Percentiles rank a stretch among this genome's conserved stretches.
Evolutionary conservation across 2,113 vertebrate genomes (phyloP).

Genomic region (Seriola dumerili): DNA sequence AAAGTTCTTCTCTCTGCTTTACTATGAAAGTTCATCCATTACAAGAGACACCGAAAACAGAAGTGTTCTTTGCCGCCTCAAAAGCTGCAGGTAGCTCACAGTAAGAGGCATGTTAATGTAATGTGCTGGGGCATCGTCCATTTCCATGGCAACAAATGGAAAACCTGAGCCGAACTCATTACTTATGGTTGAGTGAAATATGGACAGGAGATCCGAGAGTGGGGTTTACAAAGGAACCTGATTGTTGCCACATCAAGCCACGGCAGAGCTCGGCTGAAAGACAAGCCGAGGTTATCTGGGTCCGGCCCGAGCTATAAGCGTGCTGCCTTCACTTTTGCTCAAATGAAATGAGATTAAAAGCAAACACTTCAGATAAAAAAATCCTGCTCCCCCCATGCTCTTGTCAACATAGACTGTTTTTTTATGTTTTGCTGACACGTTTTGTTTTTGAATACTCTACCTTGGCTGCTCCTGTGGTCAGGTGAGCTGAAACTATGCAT

Average conservation of each 20-base stretch:
- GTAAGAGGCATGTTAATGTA: conserved; percentile 8
- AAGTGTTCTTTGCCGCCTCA: neutral
- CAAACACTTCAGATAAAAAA: neutral
- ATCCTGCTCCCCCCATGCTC: neutral
- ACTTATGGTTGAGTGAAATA: neutral
- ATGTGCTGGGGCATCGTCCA: neutral
- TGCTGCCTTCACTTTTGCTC: neutral
- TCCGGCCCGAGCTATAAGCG: too few relatives aligned
- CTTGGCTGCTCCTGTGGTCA: too few relatives aligned
- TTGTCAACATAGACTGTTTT: too few relatives aligned
- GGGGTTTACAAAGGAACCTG: neutral
- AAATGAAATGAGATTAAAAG: neutral
- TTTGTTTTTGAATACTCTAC: too few relatives aligned
- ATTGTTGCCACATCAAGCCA: neutral
- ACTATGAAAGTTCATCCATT: conserved; percentile 32
- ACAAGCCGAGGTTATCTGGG: neutral
- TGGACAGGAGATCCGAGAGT: neutral
- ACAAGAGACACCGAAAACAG: neutral
- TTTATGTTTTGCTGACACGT: too few relatives aligned
- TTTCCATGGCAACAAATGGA: conserved; percentile 69
- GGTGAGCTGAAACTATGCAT: too few relatives aligned
- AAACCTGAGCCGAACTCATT: neutral
- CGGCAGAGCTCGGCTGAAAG: neutral
- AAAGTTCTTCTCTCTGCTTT: neutral
- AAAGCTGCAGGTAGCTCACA: neutral